Conservation (phyloP, 2,888 invertebrate genomes). For the Altica lythri region DNA sequence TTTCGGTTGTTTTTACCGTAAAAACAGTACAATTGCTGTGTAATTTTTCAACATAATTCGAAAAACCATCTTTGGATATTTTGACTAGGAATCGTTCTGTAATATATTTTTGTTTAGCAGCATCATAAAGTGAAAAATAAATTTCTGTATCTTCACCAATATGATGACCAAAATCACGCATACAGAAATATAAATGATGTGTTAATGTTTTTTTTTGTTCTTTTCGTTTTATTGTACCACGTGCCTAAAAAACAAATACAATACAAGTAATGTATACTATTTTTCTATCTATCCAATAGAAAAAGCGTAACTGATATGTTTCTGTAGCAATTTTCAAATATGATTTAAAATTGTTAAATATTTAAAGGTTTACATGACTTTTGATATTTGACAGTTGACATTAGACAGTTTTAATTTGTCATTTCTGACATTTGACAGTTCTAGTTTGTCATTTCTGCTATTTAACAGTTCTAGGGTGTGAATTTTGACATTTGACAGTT, state of each 20-base stretch:
- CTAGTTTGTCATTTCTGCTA: too few species aligned
- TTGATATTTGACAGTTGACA: too few species aligned
- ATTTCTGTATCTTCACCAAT: conserved; percentile 90
- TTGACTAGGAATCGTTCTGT: conserved; percentile 89
- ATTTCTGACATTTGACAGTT: too few species aligned
- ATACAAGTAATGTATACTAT: too few species aligned
- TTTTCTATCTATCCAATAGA: too few species aligned
- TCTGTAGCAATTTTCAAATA: too few species aligned
- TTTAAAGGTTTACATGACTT: too few species aligned
- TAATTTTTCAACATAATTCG: conserved; percentile 84
- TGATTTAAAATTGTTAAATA: too few species aligned
- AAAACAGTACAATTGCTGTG: conserved; percentile 89
- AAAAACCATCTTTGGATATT: conserved; percentile 88
- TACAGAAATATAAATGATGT: conserved; percentile 84
- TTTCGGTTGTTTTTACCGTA: conserved; percentile 62
- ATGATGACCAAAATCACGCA: conserved; percentile 86
- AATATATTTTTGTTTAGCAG: conserved; percentile 74
- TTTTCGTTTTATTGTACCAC: conserved; percentile 64
- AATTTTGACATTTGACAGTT: too few species aligned
- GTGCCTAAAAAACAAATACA: conserved; percentile 53
- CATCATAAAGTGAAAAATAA: conserved; percentile 85
- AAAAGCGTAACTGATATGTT: too few species aligned
- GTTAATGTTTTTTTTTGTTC: conserved; percentile 66
- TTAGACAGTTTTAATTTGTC: too few species aligned
- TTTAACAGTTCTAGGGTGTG: too few species aligned